These are phyloP conservation scores for Acromyrmex echinatior DNA, from an alignment of 1,140 invertebrate species.

Conservation along the genomic window DNA sequence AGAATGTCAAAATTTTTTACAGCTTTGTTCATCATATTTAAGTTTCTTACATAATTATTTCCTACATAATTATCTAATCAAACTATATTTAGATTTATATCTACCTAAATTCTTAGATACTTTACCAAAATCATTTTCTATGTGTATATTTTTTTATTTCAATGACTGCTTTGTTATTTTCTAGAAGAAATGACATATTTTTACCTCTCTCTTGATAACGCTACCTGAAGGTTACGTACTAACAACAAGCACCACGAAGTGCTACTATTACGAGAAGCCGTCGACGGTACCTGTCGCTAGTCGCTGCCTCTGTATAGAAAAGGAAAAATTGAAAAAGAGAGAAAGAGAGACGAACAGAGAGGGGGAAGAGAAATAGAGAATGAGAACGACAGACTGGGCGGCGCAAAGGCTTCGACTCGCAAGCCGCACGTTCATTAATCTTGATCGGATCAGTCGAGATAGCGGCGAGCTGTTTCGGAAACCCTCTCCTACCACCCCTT, in stretches of 20 bases:
- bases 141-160: neutral
- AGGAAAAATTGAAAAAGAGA: constrained; percentile 54
- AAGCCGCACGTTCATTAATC: constrained; percentile 85
- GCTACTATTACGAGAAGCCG: constrained; percentile 80
- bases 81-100: too few relatives aligned
- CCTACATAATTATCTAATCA: too few relatives aligned
- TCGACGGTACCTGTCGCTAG: constrained; percentile 82
- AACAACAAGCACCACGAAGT: constrained; percentile 73
- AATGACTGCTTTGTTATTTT: neutral
- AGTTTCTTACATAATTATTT: too few relatives aligned
- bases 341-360: constrained; percentile 39
- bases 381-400: constrained; percentile 77
- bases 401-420: constrained; percentile 83
- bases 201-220: constrained; percentile 26
- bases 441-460: constrained; percentile 86
- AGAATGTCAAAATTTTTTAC: too few relatives aligned
- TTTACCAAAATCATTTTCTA: too few relatives aligned
- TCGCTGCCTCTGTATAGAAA: constrained; percentile 77
- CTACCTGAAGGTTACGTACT: constrained; percentile 49
- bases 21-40: too few relatives aligned
- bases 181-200: constrained; percentile 1
- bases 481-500: constrained; percentile 79
- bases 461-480: constrained; percentile 86
- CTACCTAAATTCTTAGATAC: too few relatives aligned
- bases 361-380: constrained; percentile 63